Evolutionary conservation across 1,140 invertebrate genomes (phyloP).

Genomic region (Cecropterus lyciades): DNA sequence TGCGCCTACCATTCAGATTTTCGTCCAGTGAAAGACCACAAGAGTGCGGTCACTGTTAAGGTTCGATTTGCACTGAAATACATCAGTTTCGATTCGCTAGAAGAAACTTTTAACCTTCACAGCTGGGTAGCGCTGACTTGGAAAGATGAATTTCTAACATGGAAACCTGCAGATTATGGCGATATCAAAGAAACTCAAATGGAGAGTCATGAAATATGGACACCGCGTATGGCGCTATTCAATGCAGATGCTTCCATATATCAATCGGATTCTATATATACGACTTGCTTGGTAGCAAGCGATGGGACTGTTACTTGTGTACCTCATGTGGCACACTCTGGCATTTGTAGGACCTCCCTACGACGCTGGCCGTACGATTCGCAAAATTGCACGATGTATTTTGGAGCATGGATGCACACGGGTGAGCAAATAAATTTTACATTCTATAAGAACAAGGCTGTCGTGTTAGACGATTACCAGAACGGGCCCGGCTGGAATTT

Average conservation of each 20-base stretch:
- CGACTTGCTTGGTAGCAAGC: conserved; percentile 69
- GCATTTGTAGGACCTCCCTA: conserved; percentile 78
- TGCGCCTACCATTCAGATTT: conserved; percentile 57
- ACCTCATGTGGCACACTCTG: conserved; percentile 75
- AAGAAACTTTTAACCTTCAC: conserved; percentile 73
- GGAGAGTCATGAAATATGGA: conserved; percentile 70
- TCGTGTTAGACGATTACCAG: conserved; percentile 63
- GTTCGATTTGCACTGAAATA: conserved; percentile 72
- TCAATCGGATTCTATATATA: conserved; percentile 62
- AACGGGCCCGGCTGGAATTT: conserved; percentile 72
- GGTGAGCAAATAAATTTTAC: conserved; percentile 85
- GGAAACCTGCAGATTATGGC: conserved; percentile 68
- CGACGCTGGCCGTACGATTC: conserved; percentile 83
- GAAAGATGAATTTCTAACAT: conserved; percentile 70
- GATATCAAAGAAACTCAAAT: conserved; percentile 65
- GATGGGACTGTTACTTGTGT: conserved; percentile 80
- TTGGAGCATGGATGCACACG: conserved; percentile 86
- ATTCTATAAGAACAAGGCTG: conserved; percentile 59
- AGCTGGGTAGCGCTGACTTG: conserved; percentile 72
- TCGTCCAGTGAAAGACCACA: conserved; percentile 70
- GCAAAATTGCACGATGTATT: conserved; percentile 81
- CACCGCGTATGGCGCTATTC: conserved; percentile 67
- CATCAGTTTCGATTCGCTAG: conserved; percentile 64
- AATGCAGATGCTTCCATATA: conserved; percentile 66
- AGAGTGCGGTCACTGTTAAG: conserved; percentile 59